phyloP scores from a whole-genome alignment of 2,888 invertebrate genomes.

The Pristionchus mayeri region DNA sequence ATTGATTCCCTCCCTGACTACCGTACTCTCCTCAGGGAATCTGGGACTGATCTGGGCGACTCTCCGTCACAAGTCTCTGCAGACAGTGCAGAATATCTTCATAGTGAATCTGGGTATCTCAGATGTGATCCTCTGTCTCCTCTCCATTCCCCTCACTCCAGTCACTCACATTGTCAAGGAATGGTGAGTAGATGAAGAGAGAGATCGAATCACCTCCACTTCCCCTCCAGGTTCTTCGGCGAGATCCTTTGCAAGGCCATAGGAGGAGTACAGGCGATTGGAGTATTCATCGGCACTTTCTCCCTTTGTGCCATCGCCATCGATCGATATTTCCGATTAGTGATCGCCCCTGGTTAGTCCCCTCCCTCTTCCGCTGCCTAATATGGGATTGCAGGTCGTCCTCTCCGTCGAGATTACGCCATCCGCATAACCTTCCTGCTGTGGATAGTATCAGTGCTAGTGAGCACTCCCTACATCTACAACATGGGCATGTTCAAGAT shows the following conservation, averaged over 20 bases:
- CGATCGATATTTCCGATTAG: conserved; percentile 84
- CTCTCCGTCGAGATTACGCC: conserved; percentile 57
- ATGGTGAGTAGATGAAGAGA: conserved; percentile 80
- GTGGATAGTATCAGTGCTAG: conserved; percentile 75
- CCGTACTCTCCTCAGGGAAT: conserved; percentile 48
- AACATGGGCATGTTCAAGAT: conserved; percentile 80
- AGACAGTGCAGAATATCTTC: conserved; percentile 84
- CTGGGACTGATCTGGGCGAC: conserved; percentile 55
- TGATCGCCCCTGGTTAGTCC: conserved; percentile 57
- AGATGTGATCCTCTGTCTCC: conserved; percentile 84
- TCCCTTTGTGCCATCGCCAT: conserved; percentile 96
- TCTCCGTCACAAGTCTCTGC: conserved; percentile 58
- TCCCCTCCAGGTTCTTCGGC: conserved; percentile 83
- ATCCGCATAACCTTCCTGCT: conserved; percentile 59
- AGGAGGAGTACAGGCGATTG: conserved; percentile 92
- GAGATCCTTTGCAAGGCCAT: conserved; percentile 90
- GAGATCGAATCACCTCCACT: background rate
- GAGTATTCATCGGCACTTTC: conserved; percentile 95
- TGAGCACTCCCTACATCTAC: conserved; percentile 91
- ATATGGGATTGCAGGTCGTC: conserved; percentile 51
- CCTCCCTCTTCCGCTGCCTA: background rate
- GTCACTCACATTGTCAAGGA: conserved; percentile 89
- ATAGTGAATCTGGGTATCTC: conserved; percentile 91
- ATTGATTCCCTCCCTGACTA: background rate
- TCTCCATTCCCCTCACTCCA: conserved; percentile 96